Percentiles rank a stretch among this genome's conserved stretches.
Conservation (phyloP, 2,888 invertebrate species). For the Xestoiulus laeticollis region DNA sequence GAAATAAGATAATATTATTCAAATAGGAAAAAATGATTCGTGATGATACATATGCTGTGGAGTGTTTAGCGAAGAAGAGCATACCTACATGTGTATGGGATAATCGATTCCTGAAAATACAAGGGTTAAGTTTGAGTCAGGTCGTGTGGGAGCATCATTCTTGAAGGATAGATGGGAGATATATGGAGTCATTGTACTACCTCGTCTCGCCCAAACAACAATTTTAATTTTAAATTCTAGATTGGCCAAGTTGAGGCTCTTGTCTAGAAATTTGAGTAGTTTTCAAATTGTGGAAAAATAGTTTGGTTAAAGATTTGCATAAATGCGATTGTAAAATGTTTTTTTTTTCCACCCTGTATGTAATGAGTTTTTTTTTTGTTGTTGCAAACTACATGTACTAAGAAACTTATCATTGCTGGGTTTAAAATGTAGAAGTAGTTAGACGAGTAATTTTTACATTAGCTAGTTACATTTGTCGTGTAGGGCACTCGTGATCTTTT, state of each 20-base stretch:
- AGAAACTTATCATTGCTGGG: no score
- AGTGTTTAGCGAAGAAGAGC: not conserved
- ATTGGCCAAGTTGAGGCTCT: not conserved
- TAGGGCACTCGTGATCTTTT: no score
- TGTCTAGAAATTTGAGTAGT: not conserved
- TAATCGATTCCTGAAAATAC: not conserved
- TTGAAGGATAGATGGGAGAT: not conserved
- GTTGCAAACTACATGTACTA: no score
- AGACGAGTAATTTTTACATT: no score
- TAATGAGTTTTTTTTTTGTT: no score
- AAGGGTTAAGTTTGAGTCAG: not conserved
- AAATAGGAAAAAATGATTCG: not conserved
- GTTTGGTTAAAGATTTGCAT: no score
- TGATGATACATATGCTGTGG: not conserved
- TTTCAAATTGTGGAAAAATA: no score
- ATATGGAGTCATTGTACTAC: not conserved
- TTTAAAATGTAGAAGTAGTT: no score
- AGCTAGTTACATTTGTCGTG: no score
- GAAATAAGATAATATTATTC: not conserved
- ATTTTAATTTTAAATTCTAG: not conserved
- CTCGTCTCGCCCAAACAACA: conserved; percentile 14
- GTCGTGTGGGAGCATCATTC: not conserved
- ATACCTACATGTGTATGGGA: not conserved
- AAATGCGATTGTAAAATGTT: no score
- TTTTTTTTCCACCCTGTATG: no score